Percentiles rank a stretch among this genome's conserved stretches.
Conservation (phyloP, 37 sponge, comb jelly and placozoan species). For the Hormiphora californensis region DNA sequence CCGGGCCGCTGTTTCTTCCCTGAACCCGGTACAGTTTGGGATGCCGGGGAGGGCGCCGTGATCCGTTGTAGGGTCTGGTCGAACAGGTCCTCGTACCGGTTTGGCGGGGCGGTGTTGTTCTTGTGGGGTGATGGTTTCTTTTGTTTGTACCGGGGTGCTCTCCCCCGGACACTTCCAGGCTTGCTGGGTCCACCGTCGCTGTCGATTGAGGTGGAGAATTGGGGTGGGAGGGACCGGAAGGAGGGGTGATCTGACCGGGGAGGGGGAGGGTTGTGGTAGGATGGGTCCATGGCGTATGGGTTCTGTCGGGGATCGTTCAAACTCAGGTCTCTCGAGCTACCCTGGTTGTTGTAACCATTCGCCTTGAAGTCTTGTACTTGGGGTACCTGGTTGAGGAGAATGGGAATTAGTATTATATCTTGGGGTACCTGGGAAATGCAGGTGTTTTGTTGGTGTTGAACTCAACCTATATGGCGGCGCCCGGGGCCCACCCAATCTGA, state of each 20-base stretch:
- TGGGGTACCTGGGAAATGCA: no score
- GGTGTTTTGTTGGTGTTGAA: no score
- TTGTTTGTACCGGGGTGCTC: conserved; percentile 29
- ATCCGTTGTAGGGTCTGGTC: conserved; percentile 46
- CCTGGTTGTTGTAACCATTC: no score
- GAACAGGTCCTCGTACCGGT: conserved; percentile 23
- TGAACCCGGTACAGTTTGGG: not conserved
- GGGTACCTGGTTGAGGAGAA: no score
- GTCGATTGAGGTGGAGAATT: not conserved
- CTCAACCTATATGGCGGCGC: no score
- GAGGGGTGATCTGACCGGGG: not conserved
- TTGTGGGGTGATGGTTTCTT: not conserved
- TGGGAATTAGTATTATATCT: no score
- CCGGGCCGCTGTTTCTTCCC: not conserved
- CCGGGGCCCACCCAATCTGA: no score
- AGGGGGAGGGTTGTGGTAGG: not conserved
- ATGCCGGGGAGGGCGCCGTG: not conserved
- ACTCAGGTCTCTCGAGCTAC: no score
- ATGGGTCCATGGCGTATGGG: not conserved
- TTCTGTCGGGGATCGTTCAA: conserved; percentile 26
- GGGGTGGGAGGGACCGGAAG: not conserved
- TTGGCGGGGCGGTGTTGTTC: not conserved
- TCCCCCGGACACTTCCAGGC: not conserved
- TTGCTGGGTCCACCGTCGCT: conserved; percentile 45
- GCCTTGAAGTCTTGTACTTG: no score